Conservation (phyloP, 2,888 invertebrate genomes). For the Latheticus oryzae region DNA sequence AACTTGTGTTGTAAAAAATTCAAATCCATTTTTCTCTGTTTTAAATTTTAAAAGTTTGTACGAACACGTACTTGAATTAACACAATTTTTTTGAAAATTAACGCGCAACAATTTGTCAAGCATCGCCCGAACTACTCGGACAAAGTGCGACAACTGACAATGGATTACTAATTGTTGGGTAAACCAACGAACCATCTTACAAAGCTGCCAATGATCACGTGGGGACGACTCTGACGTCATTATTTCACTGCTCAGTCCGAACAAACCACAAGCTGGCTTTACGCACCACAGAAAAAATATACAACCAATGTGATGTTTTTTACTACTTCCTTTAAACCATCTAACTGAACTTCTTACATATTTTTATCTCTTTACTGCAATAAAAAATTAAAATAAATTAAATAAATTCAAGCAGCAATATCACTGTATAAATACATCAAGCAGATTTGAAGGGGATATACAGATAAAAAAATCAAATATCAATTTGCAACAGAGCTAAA, state of each 20-base stretch:
- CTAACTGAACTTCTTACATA: no score
- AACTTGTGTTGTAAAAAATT: slow-evolving; percentile 59
- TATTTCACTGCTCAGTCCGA: slow-evolving; percentile 6
- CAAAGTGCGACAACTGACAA: slow-evolving; percentile 51
- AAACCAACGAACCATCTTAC: slow-evolving; percentile 47
- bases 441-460: no score
- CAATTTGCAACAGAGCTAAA: no score
- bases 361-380: no score
- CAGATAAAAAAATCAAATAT: no score
- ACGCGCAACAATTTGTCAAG: slow-evolving; percentile 41
- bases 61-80: slow-evolving; percentile 40
- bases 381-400: no score
- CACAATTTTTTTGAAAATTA: slow-evolving; percentile 21
- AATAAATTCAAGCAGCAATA: no score
- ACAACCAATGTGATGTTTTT: no score
- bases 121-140: slow-evolving; percentile 44
- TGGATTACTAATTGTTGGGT: slow-evolving; percentile 48
- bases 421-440: no score
- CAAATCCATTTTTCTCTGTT: slow-evolving; percentile 53
- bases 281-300: not conserved
- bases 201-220: slow-evolving; percentile 33
- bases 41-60: slow-evolving; percentile 27
- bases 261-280: slow-evolving; percentile 15
- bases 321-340: no score
- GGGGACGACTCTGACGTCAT: slow-evolving; percentile 37